A percentile compares a stretch with the other conserved stretches of the same genome.
phyloP scores from a whole-genome alignment of 2,797 vertebrate species.

The Gambelia wislizenii region DNA sequence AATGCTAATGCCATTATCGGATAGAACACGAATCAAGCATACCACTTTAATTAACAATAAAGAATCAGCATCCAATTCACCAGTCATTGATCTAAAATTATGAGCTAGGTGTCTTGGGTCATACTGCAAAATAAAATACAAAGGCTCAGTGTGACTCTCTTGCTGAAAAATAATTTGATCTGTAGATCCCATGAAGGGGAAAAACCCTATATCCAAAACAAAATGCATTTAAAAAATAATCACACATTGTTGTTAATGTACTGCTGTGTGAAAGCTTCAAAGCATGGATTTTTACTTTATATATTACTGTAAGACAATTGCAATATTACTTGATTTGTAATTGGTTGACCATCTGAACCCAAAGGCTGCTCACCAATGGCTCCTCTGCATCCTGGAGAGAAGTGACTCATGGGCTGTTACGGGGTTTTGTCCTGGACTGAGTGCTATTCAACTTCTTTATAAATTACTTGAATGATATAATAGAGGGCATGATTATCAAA shows the following conservation, averaged over 20 bases:
- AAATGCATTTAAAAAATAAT: background rate
- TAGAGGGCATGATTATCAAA: no score
- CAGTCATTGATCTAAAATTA: background rate
- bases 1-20: background rate
- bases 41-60: background rate
- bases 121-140: background rate
- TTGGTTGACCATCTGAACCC: no score
- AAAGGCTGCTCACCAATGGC: no score
- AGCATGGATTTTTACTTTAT: background rate
- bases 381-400: no score
- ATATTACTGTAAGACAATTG: background rate
- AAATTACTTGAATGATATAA: no score
- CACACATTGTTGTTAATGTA: background rate
- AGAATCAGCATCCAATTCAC: fast-evolving
- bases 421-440: no score
- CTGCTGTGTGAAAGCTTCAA: background rate
- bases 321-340: background rate
- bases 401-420: no score
- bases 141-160: background rate
- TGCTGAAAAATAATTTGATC: background rate
- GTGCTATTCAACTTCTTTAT: no score
- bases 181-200: background rate
- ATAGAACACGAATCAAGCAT: background rate
- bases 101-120: background rate
- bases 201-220: background rate